Percentiles rank a stretch among this genome's conserved stretches.
Evolutionary conservation across 2,113 vertebrate genomes (phyloP).

Genomic region (Sterrhoptilus dennistouni): DNA sequence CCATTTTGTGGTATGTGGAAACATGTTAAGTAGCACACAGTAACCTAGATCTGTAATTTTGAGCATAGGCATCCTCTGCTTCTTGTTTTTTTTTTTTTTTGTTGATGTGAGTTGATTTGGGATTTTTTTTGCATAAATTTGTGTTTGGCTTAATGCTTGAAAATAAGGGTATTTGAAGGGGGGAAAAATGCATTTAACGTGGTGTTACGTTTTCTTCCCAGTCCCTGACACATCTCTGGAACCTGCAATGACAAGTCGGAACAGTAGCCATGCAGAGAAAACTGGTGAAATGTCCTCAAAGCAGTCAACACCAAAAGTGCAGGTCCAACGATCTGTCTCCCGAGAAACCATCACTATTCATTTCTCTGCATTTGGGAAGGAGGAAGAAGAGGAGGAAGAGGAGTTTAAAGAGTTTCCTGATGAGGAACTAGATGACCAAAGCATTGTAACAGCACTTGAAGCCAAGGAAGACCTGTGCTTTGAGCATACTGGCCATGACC

Average conservation of each 20-base stretch:
- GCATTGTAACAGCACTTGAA: conserved; percentile 85
- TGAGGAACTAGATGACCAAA: conserved; percentile 80
- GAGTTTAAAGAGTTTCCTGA: conserved; percentile 76
- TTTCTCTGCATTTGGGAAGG: conserved; percentile 94
- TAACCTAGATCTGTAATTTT: neutral
- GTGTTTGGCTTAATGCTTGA: neutral
- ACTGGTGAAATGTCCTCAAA: conserved; percentile 79
- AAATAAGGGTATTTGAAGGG: neutral
- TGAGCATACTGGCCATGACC: conserved; percentile 70
- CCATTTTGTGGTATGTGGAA: neutral
- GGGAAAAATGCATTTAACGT: neutral
- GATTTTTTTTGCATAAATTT: neutral
- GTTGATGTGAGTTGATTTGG: neutral
- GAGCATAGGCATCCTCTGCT: neutral
- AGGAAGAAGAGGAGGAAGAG: conserved; percentile 96
- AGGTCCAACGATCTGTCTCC: conserved; percentile 93
- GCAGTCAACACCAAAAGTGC: conserved; percentile 87
- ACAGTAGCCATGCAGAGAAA: conserved; percentile 88
- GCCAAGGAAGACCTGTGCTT: conserved; percentile 89
- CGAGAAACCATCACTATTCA: conserved; percentile 97
- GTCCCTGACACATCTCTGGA: conserved; percentile 81
- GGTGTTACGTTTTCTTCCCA: conserved; percentile 53
- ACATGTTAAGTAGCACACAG: neutral
- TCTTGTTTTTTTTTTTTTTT: neutral
- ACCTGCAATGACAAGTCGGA: conserved; percentile 93